phyloP scores from a whole-genome alignment of 2,797 vertebrate species.

The Betta splendens region DNA sequence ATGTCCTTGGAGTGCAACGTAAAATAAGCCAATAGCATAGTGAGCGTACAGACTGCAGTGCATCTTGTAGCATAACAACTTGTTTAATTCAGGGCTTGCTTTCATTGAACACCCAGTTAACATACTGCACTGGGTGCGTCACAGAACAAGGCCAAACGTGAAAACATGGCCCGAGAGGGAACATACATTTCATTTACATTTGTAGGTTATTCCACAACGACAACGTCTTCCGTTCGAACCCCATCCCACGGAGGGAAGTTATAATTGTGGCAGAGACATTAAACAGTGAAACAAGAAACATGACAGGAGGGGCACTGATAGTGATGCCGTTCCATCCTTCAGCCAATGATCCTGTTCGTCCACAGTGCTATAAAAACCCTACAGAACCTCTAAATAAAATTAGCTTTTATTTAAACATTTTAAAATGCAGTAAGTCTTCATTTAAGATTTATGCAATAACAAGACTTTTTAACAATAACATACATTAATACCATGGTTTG shows the following conservation, averaged over 20 bases:
- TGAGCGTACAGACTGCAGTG: constrained; percentile 51
- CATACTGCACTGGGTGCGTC: constrained; percentile 69
- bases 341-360: constrained; percentile 59
- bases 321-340: constrained; percentile 52
- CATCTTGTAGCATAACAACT: constrained; percentile 67
- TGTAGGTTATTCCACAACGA: constrained; percentile 67
- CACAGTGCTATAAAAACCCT: constrained; percentile 71
- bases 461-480: constrained; percentile 66
- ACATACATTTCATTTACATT: constrained; percentile 70
- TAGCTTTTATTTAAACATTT: constrained; percentile 61
- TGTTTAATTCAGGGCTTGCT: constrained; percentile 76
- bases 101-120: constrained; percentile 70
- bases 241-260: constrained; percentile 59
- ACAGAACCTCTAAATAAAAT: constrained; percentile 69
- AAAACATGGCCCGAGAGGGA: constrained; percentile 58
- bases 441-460: constrained; percentile 74
- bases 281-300: constrained; percentile 66
- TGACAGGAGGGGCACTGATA: constrained; percentile 58
- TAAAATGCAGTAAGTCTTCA: constrained; percentile 73
- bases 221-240: constrained; percentile 70
- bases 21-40: constrained; percentile 19
- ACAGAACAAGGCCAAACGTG: constrained; percentile 66
- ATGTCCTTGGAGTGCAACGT: constrained; percentile 10
- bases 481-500: constrained; percentile 69
- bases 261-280: constrained; percentile 68